Evolutionary conservation across 2,797 vertebrate genomes (phyloP), one percentile per base, ranked within the genome.

Genomic region (Lithobates sylvaticus): DNA sequence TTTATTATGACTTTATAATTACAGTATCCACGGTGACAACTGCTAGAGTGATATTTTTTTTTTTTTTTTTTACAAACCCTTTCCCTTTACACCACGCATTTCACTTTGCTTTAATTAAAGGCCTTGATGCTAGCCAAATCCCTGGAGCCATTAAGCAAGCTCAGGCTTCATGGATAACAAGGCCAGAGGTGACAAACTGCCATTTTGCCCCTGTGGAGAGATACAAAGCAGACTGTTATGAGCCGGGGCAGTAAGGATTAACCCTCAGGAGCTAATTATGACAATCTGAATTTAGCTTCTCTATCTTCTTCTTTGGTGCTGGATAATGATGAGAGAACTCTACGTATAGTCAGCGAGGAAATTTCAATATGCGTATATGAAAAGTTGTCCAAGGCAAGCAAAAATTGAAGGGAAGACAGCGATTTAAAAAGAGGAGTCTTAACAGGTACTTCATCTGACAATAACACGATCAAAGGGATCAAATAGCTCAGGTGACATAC

Each of bases 231-330:
- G 78, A 27, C 39, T 58, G 27, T 36, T 82, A 34, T 64, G 23
- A 76, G 61, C 54, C 16, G 15, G 74, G 85, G 85, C 81, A 83
- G 69, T 23, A 78, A 75, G 81, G 81, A 83, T 83, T 78, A 83
- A 87, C 54, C 85, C 81, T 87, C 80, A 42, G 76, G 81, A 78
- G 80, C 85, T 83, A 87, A 87, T 87, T 87, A 87, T 78, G 76
- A 65, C 75, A 83, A 83, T 47, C 75, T 73, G 85, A 50, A 83
- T 76, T 65, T 78, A 77, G 74, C 34, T 68, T 58, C 69, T 13
- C 5, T 58, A 74, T 87, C 54, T 78, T 36, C 32, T 50, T 86
- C 32, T 78, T 50, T 50, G 16, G 58, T 23, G 16, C n/a, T 27
- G 44, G 67, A 75, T 78, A 61, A 79, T 39, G 68, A 78, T 86